Conservation (phyloP, 2,888 invertebrate species). For the Lithophane ornitopus region DNA sequence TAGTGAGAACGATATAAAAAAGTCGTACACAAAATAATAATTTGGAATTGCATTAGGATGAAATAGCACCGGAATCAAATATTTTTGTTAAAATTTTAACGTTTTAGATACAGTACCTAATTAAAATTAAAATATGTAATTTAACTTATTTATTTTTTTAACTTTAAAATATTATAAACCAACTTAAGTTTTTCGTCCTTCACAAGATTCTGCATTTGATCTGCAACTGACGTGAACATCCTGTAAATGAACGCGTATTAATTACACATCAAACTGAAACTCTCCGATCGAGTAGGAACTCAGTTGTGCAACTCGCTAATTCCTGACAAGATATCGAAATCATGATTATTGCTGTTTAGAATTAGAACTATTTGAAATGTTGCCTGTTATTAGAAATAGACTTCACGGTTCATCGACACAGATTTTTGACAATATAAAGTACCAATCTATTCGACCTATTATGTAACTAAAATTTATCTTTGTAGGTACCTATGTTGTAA, state of each 20-base stretch:
- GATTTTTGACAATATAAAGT: not conserved
- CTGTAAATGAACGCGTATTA: conserved; percentile 27
- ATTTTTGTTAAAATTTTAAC: not conserved
- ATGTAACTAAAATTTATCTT: not conserved
- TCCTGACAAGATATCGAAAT: conserved; percentile 16
- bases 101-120: not conserved
- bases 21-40: not conserved
- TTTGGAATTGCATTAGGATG: not conserved
- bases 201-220: conserved; percentile 1
- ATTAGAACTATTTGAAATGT: conserved; percentile 6
- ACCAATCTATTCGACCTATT: not conserved
- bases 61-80: not conserved
- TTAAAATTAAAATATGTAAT: not conserved
- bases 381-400: not conserved
- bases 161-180: not conserved
- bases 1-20: not conserved
- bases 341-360: not conserved
- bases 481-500: not conserved
- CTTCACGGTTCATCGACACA: not conserved
- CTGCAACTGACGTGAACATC: conserved; percentile 8
- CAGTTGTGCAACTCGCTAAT: conserved; percentile 17
- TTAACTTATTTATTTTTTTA: too few relatives aligned
- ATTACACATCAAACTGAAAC: conserved; percentile 36
- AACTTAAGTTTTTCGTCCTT: not conserved
- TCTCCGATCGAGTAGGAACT: conserved; percentile 9